phyloP scores from a whole-genome alignment of 2,113 vertebrate species.

The Pitta sordida region DNA sequence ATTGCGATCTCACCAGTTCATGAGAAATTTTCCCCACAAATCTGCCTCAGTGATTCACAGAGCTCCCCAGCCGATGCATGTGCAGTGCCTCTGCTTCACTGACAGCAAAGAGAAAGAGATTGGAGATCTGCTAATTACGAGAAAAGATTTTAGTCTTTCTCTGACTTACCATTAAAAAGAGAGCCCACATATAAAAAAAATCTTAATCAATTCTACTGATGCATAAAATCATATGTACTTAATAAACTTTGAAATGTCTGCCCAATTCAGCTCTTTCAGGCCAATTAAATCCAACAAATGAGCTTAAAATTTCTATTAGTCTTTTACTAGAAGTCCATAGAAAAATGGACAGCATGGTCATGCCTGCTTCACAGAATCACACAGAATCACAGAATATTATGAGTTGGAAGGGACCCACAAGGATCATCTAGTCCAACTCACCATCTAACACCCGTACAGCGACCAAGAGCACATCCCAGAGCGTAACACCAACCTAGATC shows the following conservation, averaged over 20 bases:
- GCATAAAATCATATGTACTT: background rate
- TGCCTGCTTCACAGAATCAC: background rate
- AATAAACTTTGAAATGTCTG: background rate
- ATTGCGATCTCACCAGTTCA: too few relatives aligned
- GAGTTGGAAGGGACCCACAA: too few relatives aligned
- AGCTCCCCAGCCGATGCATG: too few relatives aligned
- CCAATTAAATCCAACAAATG: background rate
- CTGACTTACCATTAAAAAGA: background rate
- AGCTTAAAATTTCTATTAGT: background rate
- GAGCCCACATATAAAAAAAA: background rate
- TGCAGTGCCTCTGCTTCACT: too few relatives aligned
- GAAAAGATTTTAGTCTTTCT: background rate
- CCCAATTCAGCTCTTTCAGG: background rate
- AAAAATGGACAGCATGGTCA: background rate
- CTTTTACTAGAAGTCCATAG: background rate
- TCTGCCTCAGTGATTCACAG: too few relatives aligned
- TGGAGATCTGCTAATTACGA: background rate
- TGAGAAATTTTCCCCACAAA: too few relatives aligned
- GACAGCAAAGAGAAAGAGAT: background rate
- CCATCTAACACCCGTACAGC: too few relatives aligned
- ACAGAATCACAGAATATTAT: too few relatives aligned
- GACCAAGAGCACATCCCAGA: too few relatives aligned
- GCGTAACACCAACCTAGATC: too few relatives aligned
- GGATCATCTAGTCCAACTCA: too few relatives aligned
- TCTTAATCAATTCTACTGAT: background rate